These are phyloP conservation scores for Harpagus bidentatus DNA, from an alignment of 2,113 vertebrate species.

Conservation along the genomic window DNA sequence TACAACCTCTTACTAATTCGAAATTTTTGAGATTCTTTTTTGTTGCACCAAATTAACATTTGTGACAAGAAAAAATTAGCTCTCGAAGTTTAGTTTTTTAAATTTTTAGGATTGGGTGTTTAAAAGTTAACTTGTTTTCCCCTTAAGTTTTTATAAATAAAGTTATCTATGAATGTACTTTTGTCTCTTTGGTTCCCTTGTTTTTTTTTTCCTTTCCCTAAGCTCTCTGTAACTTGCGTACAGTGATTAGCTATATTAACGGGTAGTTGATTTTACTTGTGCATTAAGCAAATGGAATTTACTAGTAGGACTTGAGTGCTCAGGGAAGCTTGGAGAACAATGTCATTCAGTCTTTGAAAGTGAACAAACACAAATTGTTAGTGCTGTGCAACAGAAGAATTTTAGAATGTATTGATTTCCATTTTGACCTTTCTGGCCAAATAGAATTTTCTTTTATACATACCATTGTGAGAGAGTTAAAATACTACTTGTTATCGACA, in stretches of 20 bases:
- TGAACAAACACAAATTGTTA: neutral
- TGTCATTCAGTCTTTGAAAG: neutral
- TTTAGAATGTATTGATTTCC: neutral
- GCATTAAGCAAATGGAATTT: slow-evolving; percentile 50
- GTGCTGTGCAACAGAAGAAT: neutral
- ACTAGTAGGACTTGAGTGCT: neutral
- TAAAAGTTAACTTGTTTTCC: neutral
- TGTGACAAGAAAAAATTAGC: neutral
- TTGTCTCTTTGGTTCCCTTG: neutral
- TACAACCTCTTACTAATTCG: neutral
- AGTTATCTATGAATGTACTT: neutral
- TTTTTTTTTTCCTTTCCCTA: neutral
- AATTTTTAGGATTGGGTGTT: neutral
- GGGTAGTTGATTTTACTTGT: slow-evolving; percentile 44
- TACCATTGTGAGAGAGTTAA: neutral
- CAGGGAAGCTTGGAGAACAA: neutral
- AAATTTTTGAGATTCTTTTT: neutral
- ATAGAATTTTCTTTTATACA: neutral
- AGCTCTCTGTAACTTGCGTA: neutral
- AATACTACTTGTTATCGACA: neutral
- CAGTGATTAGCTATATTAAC: slow-evolving; percentile 33
- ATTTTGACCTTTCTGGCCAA: neutral
- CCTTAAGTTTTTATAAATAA: neutral
- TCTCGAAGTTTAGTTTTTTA: neutral
- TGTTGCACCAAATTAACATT: neutral